These are phyloP conservation scores for Ptychoptera albimana DNA, from an alignment of 2,888 invertebrate genomes.

Conservation along the genomic window DNA sequence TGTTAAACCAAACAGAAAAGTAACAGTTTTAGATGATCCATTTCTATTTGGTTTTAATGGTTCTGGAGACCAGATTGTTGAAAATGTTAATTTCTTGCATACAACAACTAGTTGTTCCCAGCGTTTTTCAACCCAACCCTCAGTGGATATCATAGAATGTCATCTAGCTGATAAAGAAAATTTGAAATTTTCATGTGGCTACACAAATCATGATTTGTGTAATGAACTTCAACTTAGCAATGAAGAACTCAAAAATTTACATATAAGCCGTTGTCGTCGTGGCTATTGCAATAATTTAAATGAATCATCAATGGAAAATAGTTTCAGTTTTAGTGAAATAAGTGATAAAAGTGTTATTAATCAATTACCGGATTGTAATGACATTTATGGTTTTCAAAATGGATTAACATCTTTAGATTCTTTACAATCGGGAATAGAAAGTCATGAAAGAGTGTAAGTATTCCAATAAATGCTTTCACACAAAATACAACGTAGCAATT, in stretches of 20 bases:
- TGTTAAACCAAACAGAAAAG: constrained; percentile 12
- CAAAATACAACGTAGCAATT: too few relatives aligned
- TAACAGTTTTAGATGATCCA: constrained; percentile 31
- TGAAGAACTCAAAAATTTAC: constrained; percentile 27
- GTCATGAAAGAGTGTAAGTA: too few relatives aligned
- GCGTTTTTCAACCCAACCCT: too few relatives aligned
- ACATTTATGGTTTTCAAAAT: too few relatives aligned
- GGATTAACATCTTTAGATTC: too few relatives aligned
- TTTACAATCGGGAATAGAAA: too few relatives aligned
- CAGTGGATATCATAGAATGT: background rate
- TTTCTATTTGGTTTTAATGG: constrained; percentile 26
- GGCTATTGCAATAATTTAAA: constrained; percentile 22
- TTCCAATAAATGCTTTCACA: too few relatives aligned
- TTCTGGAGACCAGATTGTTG: constrained; percentile 3
- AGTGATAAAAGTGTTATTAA: constrained; percentile 9
- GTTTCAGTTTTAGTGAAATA: constrained; percentile 28
- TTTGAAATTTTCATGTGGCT: background rate
- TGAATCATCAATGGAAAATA: constrained; percentile 25
- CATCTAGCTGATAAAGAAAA: background rate
- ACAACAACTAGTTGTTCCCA: background rate
- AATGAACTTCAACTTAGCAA: constrained; percentile 17
- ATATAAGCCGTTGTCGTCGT: constrained; percentile 17
- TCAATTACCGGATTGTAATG: constrained; percentile 8
- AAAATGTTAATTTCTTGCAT: background rate
- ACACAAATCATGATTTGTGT: background rate